phyloP scores from a whole-genome alignment of 1,140 invertebrate genomes.

The Atta cephalotes region DNA sequence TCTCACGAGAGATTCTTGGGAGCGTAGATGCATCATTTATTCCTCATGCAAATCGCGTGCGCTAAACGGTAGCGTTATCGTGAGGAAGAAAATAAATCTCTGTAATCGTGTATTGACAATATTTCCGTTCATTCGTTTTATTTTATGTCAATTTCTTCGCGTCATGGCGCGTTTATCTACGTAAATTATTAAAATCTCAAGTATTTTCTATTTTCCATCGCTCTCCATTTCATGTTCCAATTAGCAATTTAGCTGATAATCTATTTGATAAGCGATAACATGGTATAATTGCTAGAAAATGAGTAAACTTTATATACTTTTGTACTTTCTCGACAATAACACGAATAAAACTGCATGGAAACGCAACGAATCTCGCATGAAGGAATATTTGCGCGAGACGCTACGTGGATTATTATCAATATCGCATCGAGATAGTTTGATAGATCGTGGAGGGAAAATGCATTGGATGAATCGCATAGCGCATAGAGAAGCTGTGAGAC shows the following conservation, averaged over 20 bases:
- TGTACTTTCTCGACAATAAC: background rate
- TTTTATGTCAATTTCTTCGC: background rate
- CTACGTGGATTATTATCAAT: conserved; percentile 61
- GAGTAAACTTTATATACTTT: background rate
- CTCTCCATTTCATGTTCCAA: conserved; percentile 5
- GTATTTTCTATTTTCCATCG: background rate
- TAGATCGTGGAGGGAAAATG: conserved; percentile 59
- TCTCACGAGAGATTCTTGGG: conserved; percentile 65
- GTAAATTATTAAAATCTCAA: background rate
- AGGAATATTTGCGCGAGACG: conserved; percentile 7
- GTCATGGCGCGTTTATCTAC: background rate
- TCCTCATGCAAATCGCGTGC: conserved; percentile 63
- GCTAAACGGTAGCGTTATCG: conserved; percentile 67
- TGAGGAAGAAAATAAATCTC: conserved; percentile 40
- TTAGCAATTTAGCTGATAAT: conserved; percentile 1
- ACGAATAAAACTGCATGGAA: background rate
- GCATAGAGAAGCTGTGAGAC: conserved; percentile 68
- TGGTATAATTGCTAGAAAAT: background rate
- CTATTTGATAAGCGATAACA: background rate
- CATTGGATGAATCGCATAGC: conserved; percentile 57
- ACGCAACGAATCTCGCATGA: background rate
- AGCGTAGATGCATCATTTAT: conserved; percentile 53
- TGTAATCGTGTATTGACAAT: background rate
- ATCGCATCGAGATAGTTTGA: conserved; percentile 45
- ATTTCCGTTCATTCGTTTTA: background rate